These are phyloP conservation scores for Rhabdomys dilectus DNA, from an alignment of 2,113 vertebrate species.

Conservation along the genomic window DNA sequence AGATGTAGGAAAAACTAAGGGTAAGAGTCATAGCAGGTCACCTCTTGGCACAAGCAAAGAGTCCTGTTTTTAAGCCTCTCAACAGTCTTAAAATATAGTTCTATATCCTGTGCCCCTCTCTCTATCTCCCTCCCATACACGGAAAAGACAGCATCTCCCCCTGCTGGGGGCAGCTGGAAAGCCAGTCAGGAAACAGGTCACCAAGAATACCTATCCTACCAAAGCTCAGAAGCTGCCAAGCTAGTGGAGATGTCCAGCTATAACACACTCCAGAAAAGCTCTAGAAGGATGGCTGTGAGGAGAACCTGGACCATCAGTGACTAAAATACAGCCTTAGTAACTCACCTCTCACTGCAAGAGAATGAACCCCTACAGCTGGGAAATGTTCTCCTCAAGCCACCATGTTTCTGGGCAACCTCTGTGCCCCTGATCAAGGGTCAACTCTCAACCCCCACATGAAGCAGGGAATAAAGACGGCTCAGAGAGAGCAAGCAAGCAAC, in stretches of 20 bases:
- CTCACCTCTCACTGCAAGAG: neutral
- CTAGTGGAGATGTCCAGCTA: neutral
- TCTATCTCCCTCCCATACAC: neutral
- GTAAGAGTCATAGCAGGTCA: neutral
- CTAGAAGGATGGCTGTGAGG: neutral
- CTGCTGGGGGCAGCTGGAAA: conserved; percentile 73
- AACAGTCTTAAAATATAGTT: neutral
- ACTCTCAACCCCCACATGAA: neutral
- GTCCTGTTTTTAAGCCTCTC: neutral
- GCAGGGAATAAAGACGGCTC: neutral
- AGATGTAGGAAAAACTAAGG: neutral
- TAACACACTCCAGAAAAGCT: neutral
- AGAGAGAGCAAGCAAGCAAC: neutral
- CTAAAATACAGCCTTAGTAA: neutral
- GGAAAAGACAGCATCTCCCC: conserved; percentile 69
- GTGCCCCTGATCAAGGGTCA: neutral
- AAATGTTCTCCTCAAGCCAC: neutral
- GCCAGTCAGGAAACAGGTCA: neutral
- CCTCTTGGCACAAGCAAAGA: neutral
- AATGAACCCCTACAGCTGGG: neutral
- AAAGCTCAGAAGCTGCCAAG: neutral
- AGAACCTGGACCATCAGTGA: neutral
- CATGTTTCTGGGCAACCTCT: neutral
- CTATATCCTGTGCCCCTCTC: neutral
- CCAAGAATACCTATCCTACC: neutral